phyloP scores from a whole-genome alignment of 2,797 vertebrate species.

The Silurus aristotelis region DNA sequence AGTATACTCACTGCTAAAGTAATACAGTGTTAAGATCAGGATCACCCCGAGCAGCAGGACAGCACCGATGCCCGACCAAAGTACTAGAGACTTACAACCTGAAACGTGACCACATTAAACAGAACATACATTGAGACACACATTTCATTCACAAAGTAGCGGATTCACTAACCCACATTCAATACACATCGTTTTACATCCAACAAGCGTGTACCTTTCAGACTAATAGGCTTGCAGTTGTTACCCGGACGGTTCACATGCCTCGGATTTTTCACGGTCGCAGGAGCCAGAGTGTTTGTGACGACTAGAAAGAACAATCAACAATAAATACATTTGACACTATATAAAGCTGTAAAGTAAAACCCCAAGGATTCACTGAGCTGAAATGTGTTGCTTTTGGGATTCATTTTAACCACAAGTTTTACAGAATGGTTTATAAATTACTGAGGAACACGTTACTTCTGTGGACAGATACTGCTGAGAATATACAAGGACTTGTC shows the following conservation, averaged over 20 bases:
- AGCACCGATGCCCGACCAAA: conserved; percentile 65
- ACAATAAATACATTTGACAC: not conserved
- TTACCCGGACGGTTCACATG: not conserved
- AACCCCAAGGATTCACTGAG: no score
- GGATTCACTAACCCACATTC: not conserved
- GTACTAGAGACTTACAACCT: conserved; percentile 58
- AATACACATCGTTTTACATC: not conserved
- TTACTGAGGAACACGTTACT: not conserved
- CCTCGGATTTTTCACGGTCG: not conserved
- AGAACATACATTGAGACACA: not conserved
- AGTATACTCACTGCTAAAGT: conserved; percentile 75
- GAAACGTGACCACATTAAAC: conserved; percentile 29
- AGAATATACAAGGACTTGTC: no score
- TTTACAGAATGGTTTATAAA: not conserved
- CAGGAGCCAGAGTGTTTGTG: not conserved
- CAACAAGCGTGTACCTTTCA: not conserved
- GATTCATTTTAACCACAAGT: not conserved
- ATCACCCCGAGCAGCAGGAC: conserved; percentile 52
- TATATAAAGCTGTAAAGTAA: no score
- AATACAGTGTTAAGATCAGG: conserved; percentile 65
- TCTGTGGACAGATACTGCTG: not conserved
- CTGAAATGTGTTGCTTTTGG: no score
- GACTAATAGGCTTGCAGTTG: not conserved
- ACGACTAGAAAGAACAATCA: not conserved
- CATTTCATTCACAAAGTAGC: not conserved